Evolutionary conservation across 2,797 vertebrate genomes (phyloP).

Genomic region (Sebastes ruberrimus): DNA sequence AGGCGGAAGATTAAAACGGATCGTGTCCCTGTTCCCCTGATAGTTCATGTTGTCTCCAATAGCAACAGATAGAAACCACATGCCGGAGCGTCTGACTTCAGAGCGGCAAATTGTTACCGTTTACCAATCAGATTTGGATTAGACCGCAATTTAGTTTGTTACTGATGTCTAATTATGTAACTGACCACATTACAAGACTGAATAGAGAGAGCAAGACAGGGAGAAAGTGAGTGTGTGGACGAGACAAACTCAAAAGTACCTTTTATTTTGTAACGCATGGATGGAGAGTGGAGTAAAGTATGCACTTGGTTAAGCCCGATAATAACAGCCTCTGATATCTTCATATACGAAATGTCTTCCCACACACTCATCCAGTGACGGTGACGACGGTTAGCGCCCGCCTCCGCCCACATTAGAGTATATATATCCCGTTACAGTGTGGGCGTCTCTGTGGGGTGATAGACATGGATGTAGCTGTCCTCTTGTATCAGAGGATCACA

Average conservation of each 20-base stretch:
- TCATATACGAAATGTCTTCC: slow-evolving; percentile 16
- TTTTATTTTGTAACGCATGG: not conserved
- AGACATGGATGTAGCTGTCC: slow-evolving; percentile 73
- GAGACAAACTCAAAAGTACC: not conserved
- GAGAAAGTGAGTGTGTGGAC: not conserved
- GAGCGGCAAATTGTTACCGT: not conserved
- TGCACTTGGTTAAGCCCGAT: not conserved
- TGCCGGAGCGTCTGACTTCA: not conserved
- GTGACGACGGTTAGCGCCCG: not conserved
- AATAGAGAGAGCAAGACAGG: not conserved
- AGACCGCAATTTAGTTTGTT: not conserved
- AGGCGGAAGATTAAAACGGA: not conserved
- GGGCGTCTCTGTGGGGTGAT: slow-evolving; percentile 43
- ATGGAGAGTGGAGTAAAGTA: not conserved
- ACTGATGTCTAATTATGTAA: not conserved
- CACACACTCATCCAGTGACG: not conserved
- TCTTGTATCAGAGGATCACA: slow-evolving; percentile 45
- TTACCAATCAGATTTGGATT: not conserved
- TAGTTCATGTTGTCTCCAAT: not conserved
- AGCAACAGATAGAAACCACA: not conserved
- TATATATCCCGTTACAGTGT: slow-evolving; percentile 45
- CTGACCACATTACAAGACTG: not conserved
- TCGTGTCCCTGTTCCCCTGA: not conserved
- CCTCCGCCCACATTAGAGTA: slow-evolving; percentile 37
- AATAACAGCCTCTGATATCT: not conserved